Conservation (phyloP, 2,797 vertebrate species). For the Lateolabrax maculatus region DNA sequence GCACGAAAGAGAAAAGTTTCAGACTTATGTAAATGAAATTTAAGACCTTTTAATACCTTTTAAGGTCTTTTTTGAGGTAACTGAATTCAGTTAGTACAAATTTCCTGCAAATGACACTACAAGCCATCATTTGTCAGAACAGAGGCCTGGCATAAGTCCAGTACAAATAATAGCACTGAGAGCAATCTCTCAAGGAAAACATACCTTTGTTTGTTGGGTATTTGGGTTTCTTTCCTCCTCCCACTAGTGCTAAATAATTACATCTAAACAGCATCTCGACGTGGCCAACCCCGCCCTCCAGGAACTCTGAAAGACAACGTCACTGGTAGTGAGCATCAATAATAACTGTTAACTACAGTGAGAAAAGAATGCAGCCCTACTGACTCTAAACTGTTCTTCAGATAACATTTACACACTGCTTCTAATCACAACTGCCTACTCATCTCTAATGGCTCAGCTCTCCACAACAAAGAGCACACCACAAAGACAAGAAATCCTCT, state of each 20-base stretch:
- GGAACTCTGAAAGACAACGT: constrained; percentile 89
- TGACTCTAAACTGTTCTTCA: neutral
- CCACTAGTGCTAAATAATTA: constrained; percentile 98
- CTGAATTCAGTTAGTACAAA: neutral
- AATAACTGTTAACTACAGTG: neutral
- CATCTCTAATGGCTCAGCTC: constrained; percentile 12
- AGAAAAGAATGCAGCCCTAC: neutral
- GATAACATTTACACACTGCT: neutral
- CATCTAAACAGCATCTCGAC: constrained; percentile 99
- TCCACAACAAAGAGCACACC: neutral
- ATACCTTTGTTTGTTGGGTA: constrained; percentile 99
- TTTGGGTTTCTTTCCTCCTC: constrained; percentile 98
- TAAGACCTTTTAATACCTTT: neutral
- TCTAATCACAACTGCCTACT: constrained; percentile 19
- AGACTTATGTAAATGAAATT: neutral
- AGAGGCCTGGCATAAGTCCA: neutral
- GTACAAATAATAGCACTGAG: neutral
- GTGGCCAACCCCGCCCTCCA: constrained; percentile 96
- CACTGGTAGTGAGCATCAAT: neutral
- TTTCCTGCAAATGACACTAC: neutral
- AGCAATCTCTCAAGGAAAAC: neutral
- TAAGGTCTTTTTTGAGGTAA: neutral
- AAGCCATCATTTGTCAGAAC: neutral
- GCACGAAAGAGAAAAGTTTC: neutral
- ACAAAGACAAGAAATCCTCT: constrained; percentile 15